Base-by-base conservation (phyloP, 2,888 invertebrate species). In the Crossocerus cetratus region DNA sequence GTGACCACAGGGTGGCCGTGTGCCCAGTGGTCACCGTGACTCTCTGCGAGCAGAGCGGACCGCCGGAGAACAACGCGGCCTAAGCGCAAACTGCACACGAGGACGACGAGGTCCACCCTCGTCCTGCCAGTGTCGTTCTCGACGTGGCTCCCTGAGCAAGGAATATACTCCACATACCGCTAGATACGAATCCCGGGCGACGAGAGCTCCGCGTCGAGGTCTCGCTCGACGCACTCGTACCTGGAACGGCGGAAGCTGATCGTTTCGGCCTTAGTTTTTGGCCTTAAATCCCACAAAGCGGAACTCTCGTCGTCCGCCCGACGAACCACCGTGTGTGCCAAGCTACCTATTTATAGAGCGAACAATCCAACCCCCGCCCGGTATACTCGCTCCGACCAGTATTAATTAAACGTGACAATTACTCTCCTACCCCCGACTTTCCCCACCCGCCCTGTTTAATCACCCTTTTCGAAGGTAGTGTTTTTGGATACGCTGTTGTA, bases 11-110 rank as follows among this genome's bases (percentile, higher is more conserved):
- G 84, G 79, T 64, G 69, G 70, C n/a, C 60, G 80, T 78, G 58
- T 81, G 84, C 79, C 86, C 88, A 82, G 86, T 88, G 84, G 84
- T 88, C 87, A 85, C 87, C 72, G 84, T 87, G 76, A 86, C 86
- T 63, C 80, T 87, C 32, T 82, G 84, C 80, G 86, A 87, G 61
- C 84, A 84, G 75, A 85, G 86, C 21, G 77, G 67, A 22, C 57
- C 62, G 32, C 59, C 70, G 32, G 70, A 53, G 53, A 64, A 55
- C 1, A 62, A 68, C 55, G 32, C 21, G 61, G 57, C 42, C 45
- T 71, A 57, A 71, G 45, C 13, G n/a, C 55, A 58, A 43, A 44
- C 20, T 45, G 42, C 23, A 23, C n/a, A 3, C 16, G 5, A 55
- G 32, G 43, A 18, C 22, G 11, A n/a, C 14, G 22, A 21, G 13